Base-by-base conservation (phyloP, 1,140 invertebrate species). In the Nasonia longicornis region DNA sequence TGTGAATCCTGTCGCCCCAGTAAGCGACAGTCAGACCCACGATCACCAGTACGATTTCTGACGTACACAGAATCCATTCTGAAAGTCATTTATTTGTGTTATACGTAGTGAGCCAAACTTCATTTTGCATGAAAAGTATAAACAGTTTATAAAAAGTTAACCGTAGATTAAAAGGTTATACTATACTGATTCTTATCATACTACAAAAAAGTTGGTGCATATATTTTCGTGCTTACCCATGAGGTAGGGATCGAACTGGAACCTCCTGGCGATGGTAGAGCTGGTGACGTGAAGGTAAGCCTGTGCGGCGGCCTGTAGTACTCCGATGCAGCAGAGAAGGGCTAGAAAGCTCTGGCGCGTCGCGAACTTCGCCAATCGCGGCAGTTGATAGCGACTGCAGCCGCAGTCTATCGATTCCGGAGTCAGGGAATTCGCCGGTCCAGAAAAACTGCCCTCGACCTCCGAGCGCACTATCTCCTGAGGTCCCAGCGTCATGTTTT, bases 371-470 rank as follows among this genome's bases (percentile, higher is more conserved):
- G 92, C 90, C 82, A 93, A 92, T 84, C 88, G 91, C 6, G 92
- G 89, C 83, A 92, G 93, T 81, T 90, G 92, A 71, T 83, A 83
- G 64, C 93, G 80, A 58, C 89, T 90, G 80, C 93, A 92, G 52
- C 93, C 93, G 83, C 93, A 94, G 83, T 94, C 93, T n/a, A 94
- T 88, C 80, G 91, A 91, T 85, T 93, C 91, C 81, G 84, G 84
- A 6, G 87, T 86, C 85, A 89, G 88, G 8, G 89, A 87, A 86
- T 91, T 87, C 7, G 89, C 87, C 79, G 91, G 90, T 45, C 90
- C 91, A 14, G 89, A 85, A 67, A 92, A 85, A n/a, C 87, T 84
- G 78, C 89, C 89, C 81, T 89, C 89, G 48, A 85, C 86, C 79
- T 91, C 89, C 8, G 89, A 89, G 72, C 88, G 85, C 77, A 89